These are phyloP conservation scores for Scomber colias DNA, from an alignment of 2,113 vertebrate genomes.

Conservation along the genomic window DNA sequence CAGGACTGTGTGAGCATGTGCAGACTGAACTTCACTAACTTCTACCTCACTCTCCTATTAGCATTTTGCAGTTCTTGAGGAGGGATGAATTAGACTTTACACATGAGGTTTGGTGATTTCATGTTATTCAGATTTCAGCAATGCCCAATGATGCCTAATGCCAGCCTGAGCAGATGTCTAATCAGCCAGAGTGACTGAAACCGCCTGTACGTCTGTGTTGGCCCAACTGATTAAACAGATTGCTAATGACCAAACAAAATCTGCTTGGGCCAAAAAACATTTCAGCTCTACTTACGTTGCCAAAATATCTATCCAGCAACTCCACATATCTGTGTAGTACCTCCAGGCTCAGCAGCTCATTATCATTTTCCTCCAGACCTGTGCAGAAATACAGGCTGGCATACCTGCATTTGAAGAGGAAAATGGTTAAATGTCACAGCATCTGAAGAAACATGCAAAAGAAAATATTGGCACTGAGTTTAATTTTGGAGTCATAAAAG, in stretches of 20 bases:
- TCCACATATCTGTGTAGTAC: constrained; percentile 94
- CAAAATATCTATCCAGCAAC: constrained; percentile 95
- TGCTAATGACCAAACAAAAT: neutral
- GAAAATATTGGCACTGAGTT: neutral
- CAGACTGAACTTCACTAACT: too few relatives aligned
- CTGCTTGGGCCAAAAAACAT: neutral
- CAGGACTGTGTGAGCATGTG: neutral
- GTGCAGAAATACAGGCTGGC: constrained; percentile 95
- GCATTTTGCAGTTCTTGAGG: too few relatives aligned
- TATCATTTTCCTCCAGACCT: constrained; percentile 91
- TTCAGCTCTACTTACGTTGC: constrained; percentile 87
- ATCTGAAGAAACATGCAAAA: neutral
- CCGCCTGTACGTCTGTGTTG: too few relatives aligned
- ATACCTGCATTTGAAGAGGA: constrained; percentile 82
- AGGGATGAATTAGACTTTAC: too few relatives aligned
- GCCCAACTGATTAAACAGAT: neutral
- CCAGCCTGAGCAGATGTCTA: neutral
- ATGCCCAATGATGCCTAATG: too few relatives aligned
- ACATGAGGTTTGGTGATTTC: too few relatives aligned
- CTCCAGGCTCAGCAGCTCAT: constrained; percentile 93
- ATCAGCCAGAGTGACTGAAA: neutral
- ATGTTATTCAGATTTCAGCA: too few relatives aligned
- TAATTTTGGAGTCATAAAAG: neutral
- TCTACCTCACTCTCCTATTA: too few relatives aligned
- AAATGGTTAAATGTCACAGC: neutral